Base-by-base conservation (phyloP, 2,797 vertebrate species). In the Emys orbicularis region DNA sequence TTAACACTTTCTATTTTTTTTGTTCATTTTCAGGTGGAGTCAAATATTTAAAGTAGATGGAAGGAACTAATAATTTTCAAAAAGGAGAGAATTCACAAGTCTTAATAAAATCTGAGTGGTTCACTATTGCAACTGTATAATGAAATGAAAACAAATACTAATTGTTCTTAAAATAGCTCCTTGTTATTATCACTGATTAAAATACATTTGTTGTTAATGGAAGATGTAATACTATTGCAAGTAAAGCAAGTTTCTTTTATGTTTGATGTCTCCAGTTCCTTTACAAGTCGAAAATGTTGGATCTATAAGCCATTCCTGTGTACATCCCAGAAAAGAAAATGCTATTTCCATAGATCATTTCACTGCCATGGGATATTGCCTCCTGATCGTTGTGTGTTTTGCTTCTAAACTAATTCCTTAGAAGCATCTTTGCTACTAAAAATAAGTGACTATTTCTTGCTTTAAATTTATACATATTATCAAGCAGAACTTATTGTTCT, bases 41-140 rank as follows among this genome's bases (percentile, higher is more conserved):
- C 21, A 41, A 0, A 25, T 79, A 95, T 88, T 89, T 83, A 79
- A 50, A 52, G 86, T 76, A 89, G 81, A 8, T 12, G 1, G 5
- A 47, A 84, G 74, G 50, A 81, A 16, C 61, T 89, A 68, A 50
- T 31, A 21, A 12, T 10, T 10, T 25, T 84, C 52, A n/a, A 81
- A 83, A 95, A 94, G 21, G 72, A 83, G 76, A 88, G 81, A 95
- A 92, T 52, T 95, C 72, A 82, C 10, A 93, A 74, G 34, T 27
- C 49, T 65, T 56, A 86, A 86, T 27, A 21, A 57, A 59, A 47
- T 65, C 31, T 29, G 2, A 93, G 49, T 44, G 19, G 23, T 47
- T 91, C 25, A 54, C 3, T 89, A 4, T 44, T 80, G 23, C 59
- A 72, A 57, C 27, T 61, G 50, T 8, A 16, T 57, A 88, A 65